A percentile compares a stretch with the other conserved stretches of the same genome.
These are phyloP conservation scores for Scaptodrosophila latifasciaeformis DNA, from an alignment of 2,888 invertebrate species.

Conservation along the genomic window DNA sequence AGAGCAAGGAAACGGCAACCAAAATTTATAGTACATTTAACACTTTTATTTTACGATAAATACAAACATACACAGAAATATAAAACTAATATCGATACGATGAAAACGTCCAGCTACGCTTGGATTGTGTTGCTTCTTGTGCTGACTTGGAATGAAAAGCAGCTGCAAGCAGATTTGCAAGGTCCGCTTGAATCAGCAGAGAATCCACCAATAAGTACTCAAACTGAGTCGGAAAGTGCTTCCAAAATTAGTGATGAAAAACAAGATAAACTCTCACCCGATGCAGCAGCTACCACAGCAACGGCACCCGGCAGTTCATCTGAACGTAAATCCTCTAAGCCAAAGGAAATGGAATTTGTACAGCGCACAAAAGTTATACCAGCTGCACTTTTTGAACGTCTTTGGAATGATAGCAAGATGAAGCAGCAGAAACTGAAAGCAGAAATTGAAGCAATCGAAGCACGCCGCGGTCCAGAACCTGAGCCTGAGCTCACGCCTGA, in stretches of 20 bases:
- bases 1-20: conserved; percentile 15
- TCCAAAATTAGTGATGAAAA: conserved; percentile 10
- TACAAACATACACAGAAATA: background rate
- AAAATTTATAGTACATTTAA: conserved; percentile 28
- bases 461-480: conserved; percentile 45
- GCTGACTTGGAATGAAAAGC: conserved; percentile 16
- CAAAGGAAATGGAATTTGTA: conserved; percentile 43
- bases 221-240: conserved; percentile 19
- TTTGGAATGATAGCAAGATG: conserved; percentile 57
- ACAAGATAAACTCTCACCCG: conserved; percentile 5
- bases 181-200: conserved; percentile 43
- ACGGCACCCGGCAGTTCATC: conserved; percentile 34
- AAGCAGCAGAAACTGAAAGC: conserved; percentile 61
- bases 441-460: conserved; percentile 58
- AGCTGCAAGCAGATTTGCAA: conserved; percentile 53
- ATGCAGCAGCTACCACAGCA: conserved; percentile 19
- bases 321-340: conserved; percentile 47
- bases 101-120: conserved; percentile 41
- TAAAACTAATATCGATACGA: conserved; percentile 21
- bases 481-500: conserved; percentile 67
- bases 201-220: conserved; percentile 1
- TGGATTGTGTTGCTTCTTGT: conserved; percentile 33
- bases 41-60: conserved; percentile 1
- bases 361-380: conserved; percentile 54
- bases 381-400: conserved; percentile 55